Conservation (phyloP, 2,888 invertebrate genomes). For the Agrilus biguttatus region DNA sequence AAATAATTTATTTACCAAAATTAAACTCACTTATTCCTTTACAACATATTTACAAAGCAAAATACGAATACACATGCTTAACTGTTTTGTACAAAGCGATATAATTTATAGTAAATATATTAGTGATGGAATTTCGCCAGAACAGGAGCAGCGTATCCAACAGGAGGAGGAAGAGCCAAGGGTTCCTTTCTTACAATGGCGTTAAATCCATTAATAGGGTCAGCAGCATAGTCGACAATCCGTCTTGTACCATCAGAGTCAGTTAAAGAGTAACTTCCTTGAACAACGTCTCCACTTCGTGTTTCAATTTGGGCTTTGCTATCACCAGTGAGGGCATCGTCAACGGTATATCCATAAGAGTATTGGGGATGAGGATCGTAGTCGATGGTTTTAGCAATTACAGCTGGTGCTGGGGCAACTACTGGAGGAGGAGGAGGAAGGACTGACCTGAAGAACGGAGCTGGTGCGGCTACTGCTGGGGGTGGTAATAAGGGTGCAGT, state of each 20-base stretch:
- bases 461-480: constrained; percentile 1
- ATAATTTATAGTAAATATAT: no score
- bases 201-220: constrained; percentile 46
- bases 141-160: constrained; percentile 11
- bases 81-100: no score
- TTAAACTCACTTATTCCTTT: no score
- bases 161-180: constrained; percentile 23
- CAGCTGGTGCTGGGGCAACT: constrained; percentile 1
- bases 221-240: constrained; percentile 40
- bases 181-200: constrained; percentile 48
- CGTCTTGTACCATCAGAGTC: constrained; percentile 38
- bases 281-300: constrained; percentile 37
- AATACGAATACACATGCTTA: no score
- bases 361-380: constrained; percentile 40
- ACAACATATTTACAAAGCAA: no score
- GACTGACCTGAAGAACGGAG: constrained; percentile 14
- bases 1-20: no score
- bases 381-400: constrained; percentile 9
- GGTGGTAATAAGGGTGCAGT: constrained; percentile 23
- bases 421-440: constrained; percentile 18
- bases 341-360: constrained; percentile 40
- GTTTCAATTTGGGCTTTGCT: constrained; percentile 36
- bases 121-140: neutral
- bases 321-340: constrained; percentile 38
- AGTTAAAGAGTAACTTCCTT: constrained; percentile 36